Percentiles rank a stretch among this genome's conserved stretches.
Evolutionary conservation across 2,113 vertebrate species (phyloP).

Genomic region (Psittacus erithacus): DNA sequence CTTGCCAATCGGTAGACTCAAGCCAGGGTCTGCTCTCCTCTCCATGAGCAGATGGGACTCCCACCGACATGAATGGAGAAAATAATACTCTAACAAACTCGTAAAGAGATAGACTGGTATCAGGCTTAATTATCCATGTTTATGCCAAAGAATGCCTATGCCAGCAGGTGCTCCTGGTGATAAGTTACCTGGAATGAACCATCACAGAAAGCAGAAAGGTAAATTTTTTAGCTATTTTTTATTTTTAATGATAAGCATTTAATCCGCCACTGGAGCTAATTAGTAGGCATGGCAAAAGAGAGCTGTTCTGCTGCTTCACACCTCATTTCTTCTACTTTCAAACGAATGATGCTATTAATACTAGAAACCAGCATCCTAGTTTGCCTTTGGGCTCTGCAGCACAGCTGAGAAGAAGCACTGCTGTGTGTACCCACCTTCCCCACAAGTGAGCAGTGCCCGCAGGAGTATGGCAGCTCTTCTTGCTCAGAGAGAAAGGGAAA

Average conservation of each 20-base stretch:
- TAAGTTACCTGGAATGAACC: not conserved
- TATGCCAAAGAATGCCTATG: not conserved
- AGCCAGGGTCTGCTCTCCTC: not conserved
- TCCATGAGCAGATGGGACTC: not conserved
- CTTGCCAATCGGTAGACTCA: not conserved
- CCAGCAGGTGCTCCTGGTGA: not conserved
- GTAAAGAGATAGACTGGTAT: not conserved
- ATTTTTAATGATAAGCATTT: slow-evolving; percentile 6
- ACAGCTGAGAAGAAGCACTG: not conserved
- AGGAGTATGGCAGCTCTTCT: not conserved
- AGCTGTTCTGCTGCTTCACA: not conserved
- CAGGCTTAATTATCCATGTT: slow-evolving; percentile 8
- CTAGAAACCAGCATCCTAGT: not conserved
- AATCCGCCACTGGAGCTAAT: slow-evolving; percentile 8
- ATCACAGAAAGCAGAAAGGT: not conserved
- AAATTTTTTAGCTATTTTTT: not conserved
- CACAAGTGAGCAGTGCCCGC: fast-evolving
- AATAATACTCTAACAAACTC: slow-evolving; percentile 6
- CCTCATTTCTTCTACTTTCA: not conserved
- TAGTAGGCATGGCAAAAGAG: slow-evolving; percentile 4
- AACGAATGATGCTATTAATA: not conserved
- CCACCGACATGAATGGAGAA: not conserved
- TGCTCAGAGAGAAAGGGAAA: not conserved
- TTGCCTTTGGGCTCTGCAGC: not conserved
- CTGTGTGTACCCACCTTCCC: not conserved